Percentiles rank a stretch among this genome's conserved stretches.
These are phyloP conservation scores for Cryptoblepharus egeriae DNA, from an alignment of 2,797 vertebrate species.

Conservation along the genomic window DNA sequence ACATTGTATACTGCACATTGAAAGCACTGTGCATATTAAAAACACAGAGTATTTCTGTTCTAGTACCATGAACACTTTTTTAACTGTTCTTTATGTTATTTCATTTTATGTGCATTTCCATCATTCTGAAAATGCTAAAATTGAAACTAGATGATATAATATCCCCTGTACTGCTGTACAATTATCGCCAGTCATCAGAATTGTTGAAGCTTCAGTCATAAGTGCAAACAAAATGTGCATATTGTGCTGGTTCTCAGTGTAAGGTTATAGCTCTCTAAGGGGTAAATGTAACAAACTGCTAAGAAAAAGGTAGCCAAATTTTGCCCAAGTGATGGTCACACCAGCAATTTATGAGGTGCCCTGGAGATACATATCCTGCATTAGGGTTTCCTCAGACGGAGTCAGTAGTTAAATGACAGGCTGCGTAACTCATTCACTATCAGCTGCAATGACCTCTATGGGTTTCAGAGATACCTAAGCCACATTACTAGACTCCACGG, in stretches of 20 bases:
- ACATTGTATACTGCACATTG: no score
- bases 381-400: conserved; percentile 29
- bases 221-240: conserved; percentile 7
- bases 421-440: not conserved
- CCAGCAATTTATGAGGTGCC: not conserved
- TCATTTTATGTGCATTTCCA: conserved; percentile 31
- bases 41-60: conserved; percentile 11
- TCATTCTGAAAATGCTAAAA: conserved; percentile 34
- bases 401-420: not conserved
- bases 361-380: not conserved
- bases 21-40: not conserved
- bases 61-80: not conserved
- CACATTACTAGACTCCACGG: conserved; percentile 16
- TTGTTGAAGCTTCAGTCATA: conserved; percentile 33
- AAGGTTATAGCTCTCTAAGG: conserved; percentile 24
- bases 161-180: conserved; percentile 19
- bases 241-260: not conserved
- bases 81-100: conserved; percentile 20
- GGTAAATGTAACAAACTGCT: conserved; percentile 26
- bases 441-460: not conserved
- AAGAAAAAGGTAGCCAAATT: not conserved
- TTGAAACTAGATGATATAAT: conserved; percentile 6
- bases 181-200: conserved; percentile 36
- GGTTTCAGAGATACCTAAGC: not conserved
- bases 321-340: conserved; percentile 12